These are phyloP conservation scores for Aeoliscus strigatus DNA, from an alignment of 2,797 vertebrate species.

Conservation along the genomic window DNA sequence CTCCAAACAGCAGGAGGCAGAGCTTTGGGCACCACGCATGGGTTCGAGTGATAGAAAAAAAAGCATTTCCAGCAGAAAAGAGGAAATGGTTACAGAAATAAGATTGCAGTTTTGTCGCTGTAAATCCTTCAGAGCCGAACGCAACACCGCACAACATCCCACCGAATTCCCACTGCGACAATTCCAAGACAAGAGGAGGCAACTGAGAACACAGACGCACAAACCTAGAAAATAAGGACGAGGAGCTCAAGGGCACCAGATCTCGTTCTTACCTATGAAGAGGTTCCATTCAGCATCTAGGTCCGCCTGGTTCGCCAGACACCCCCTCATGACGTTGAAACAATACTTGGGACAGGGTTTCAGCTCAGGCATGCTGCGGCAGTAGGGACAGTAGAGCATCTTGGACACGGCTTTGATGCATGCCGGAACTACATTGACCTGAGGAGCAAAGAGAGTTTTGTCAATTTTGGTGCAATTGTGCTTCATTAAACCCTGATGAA, in stretches of 20 bases:
- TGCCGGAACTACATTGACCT: slow-evolving; percentile 90
- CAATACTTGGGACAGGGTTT: slow-evolving; percentile 95
- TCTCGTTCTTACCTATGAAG: slow-evolving; percentile 86
- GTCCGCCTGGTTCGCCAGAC: slow-evolving; percentile 96
- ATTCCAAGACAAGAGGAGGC: slow-evolving; percentile 49
- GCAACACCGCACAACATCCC: slow-evolving; percentile 51
- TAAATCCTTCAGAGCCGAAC: slow-evolving; percentile 67
- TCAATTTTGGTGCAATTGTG: slow-evolving; percentile 19
- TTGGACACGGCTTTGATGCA: slow-evolving; percentile 91
- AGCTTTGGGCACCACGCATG: slow-evolving; percentile 61
- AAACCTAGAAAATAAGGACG: too few species aligned
- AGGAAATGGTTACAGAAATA: slow-evolving; percentile 63
- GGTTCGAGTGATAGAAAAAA: slow-evolving; percentile 55
- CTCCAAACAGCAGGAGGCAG: slow-evolving; percentile 66
- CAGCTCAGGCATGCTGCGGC: slow-evolving; percentile 84
- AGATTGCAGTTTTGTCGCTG: slow-evolving; percentile 67
- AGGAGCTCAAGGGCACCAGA: slow-evolving; percentile 14
- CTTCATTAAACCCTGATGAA: too few species aligned
- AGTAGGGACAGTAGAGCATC: slow-evolving; percentile 96
- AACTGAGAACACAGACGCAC: slow-evolving; percentile 8
- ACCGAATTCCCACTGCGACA: slow-evolving; percentile 44
- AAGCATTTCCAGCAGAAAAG: slow-evolving; percentile 52
- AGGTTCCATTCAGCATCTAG: slow-evolving; percentile 96
- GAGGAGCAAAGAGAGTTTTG: slow-evolving; percentile 32
- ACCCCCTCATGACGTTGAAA: slow-evolving; percentile 98